phyloP scores from a whole-genome alignment of 2,888 invertebrate genomes.

The Apodemia duryi region DNA sequence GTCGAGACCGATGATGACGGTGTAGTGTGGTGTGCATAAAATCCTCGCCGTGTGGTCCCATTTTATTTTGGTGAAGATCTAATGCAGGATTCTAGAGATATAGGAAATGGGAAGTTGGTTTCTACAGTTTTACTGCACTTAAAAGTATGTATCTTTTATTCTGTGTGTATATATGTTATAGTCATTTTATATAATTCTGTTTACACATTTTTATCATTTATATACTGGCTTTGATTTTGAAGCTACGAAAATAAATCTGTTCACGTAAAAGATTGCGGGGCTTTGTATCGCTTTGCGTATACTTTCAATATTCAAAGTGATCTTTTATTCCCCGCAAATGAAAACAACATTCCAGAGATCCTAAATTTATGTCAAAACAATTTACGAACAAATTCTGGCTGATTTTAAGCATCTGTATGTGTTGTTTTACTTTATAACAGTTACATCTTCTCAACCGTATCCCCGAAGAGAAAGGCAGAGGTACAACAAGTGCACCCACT shows the following conservation, averaged over 20 bases:
- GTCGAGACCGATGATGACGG: too few relatives aligned
- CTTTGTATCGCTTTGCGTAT: conserved; percentile 8
- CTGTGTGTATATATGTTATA: too few relatives aligned
- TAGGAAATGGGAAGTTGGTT: too few relatives aligned
- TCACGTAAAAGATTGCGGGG: conserved; percentile 10
- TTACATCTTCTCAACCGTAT: not conserved
- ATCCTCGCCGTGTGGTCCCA: too few relatives aligned
- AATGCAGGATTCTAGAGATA: too few relatives aligned
- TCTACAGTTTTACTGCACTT: too few relatives aligned
- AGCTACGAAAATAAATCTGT: not conserved
- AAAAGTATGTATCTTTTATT: too few relatives aligned
- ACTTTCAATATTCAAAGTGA: conserved; percentile 4
- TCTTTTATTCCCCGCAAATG: conserved; percentile 1
- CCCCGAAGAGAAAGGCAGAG: too few relatives aligned
- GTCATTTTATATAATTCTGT: too few relatives aligned
- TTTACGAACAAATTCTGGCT: not conserved
- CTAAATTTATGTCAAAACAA: not conserved
- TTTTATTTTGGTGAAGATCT: too few relatives aligned
- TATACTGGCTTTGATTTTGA: not conserved
- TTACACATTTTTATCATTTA: not conserved
- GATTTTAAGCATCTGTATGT: not conserved
- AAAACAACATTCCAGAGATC: conserved; percentile 1
- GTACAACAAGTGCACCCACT: too few relatives aligned
- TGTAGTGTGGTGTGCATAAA: too few relatives aligned
- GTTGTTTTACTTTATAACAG: not conserved